Conservation (phyloP, 2,888 invertebrate genomes). For the Masnerella sp. region DNA sequence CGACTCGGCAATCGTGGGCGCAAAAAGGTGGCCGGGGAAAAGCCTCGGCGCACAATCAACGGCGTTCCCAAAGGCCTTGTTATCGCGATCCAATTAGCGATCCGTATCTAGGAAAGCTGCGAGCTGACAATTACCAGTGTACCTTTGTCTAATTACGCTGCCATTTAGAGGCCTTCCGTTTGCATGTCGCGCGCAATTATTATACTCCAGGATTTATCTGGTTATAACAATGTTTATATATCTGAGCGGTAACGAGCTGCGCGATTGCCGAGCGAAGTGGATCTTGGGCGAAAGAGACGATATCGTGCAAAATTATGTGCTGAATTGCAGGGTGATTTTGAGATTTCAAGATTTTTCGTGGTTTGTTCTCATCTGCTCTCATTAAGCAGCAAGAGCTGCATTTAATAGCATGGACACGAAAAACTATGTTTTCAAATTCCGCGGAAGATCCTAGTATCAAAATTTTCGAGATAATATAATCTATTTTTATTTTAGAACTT, state of each 20-base stretch:
- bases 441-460: no score
- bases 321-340: no score
- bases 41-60: background rate
- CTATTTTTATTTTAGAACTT: no score
- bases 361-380: no score
- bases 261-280: constrained; percentile 53
- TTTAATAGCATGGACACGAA: no score
- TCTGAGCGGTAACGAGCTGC: constrained; percentile 37
- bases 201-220: constrained; percentile 53
- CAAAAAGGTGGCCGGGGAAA: background rate
- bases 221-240: constrained; percentile 42
- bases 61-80: constrained; percentile 12
- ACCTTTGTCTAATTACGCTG: constrained; percentile 37
- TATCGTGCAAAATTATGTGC: no score
- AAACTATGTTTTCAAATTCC: no score
- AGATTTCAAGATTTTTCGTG: no score
- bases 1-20: no score
- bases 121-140: constrained; percentile 23
- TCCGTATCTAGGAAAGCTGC: constrained; percentile 37
- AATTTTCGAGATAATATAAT: no score
- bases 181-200: constrained; percentile 47
- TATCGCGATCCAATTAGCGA: constrained; percentile 33
- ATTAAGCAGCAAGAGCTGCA: no score
- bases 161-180: constrained; percentile 37
- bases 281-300: no score